Base-by-base conservation (phyloP, 2,113 vertebrate genomes). In the Entomyzon cyanotis region DNA sequence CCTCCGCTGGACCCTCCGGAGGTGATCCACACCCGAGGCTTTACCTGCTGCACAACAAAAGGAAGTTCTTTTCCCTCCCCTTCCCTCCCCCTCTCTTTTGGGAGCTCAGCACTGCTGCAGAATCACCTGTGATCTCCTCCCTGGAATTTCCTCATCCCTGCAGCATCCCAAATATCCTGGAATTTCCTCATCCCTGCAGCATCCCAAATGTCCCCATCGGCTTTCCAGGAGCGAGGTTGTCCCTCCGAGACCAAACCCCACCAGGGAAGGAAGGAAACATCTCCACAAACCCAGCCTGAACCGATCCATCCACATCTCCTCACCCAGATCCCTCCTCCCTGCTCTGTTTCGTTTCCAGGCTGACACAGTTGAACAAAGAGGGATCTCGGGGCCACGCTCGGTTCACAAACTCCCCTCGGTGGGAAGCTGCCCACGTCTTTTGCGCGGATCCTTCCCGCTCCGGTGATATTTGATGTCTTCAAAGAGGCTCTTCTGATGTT, bases 271-370 rank as follows among this genome's bases (percentile, higher is more conserved):
- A 33, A 44, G 55, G 52, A 16, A 31, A 24, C 33, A 33, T 44
- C 59, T 1, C 5, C 1, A 3, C 13, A 4, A 67, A 2, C 23
- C 37, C 55, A 4, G 9, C 0, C 25, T 15, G 2, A 28, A 60
- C 58, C 35, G 39, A 39, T 39, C 0, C 4, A 39, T 5, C 78
- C 5, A 0, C 2, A 5, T 35, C 52, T 46, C 67, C 80, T 77
- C 80, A 25, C 37, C 55, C 81, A 2, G 19, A 25, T 35, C 62
- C 70, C 65, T 46, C 58, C 53, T 71, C 67, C 3, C 35, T 14
- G 46, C 58, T 37, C 46, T 41, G 46, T 60, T 37, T 18, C 62
- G 1, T 15, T 53, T 10, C 73, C 75, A 33, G 67, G 62, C 84
- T 70, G 91, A 28, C 86, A 53, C 30, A 11, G 65, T 5, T 8